Conservation (phyloP, 1,140 invertebrate genomes). For the honey bee (Apis mellifera) region Amel_HAv3.1 CM009943.2:4785501-4786000, state of each 20-base stretch:
- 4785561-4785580: not conserved
- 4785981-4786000: not conserved
- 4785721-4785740: slow-evolving; percentile 36
- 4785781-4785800: not conserved
- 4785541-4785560: not conserved
- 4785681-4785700: not conserved
- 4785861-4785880: not conserved
- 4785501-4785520: not conserved
- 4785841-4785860: not conserved
- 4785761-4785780: slow-evolving; percentile 5
- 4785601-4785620: too few relatives aligned
- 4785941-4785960: slow-evolving; percentile 5
- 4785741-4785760: slow-evolving; percentile 38
- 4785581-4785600: not conserved
- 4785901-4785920: slow-evolving; percentile 18
- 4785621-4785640: not conserved
- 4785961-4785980: slow-evolving; percentile 1
- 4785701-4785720: slow-evolving; percentile 37
- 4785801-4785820: not conserved
- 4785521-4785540: not conserved
- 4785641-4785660: not conserved
- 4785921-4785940: slow-evolving; percentile 17
- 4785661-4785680: too few relatives aligned
- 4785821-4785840: too few relatives aligned
- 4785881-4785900: slow-evolving; percentile 18